Evolutionary conservation across 2,113 vertebrate species (phyloP), one percentile per base, ranked within the genome.

Genomic region (Corythoichthys haematopterus): DNA sequence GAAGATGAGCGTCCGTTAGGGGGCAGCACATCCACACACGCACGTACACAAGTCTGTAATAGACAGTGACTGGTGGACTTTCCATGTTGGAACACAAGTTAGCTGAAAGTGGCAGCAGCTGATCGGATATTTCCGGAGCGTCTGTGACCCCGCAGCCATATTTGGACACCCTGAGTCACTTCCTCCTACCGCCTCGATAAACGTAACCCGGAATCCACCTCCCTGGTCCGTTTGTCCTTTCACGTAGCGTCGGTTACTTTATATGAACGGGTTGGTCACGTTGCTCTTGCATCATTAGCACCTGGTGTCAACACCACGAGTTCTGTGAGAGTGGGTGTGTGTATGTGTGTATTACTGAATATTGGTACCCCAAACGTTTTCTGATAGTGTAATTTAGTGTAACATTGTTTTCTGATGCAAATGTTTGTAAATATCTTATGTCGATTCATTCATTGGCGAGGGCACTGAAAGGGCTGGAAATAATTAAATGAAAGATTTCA

Each of bases 101-200:
- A 36, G 38, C 67, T 64, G 81, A 77, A 70, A 35, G 64, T 11
- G 55, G 37, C 37, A 47, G 64, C 80, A 76, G 78, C 76, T 73
- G 75, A 64, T 61, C 1, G 0, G 69, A 71, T 75, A 81, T 85
- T 83, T 77, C 64, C 20, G 72, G 66, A 58, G 56, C 15, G 58
- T 59, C 35, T 50, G 11, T 35, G 5, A 13, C 35, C 66, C 1
- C 0, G 3, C n/a, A 1, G 53, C 73, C 79, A 53, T 73, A 77
- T 82, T 77, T 67, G 77, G 77, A 67, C 0, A 2, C 28, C 2
- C 28, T 46, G 20, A 16, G 16, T 63, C 12, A 3, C 9, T n/a
- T 68, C 14, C 40, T 63, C 40, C 5, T 0, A 28, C 16, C 63
- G 36, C 10, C 9, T 50, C 15, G 14, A 35, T 35, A 33, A 28